Evolutionary conservation across 30 jellyfish, hydroid and myxozoan genomes (phyloP), one percentile per base, ranked within the genome.

Genomic region (Phacellophora camtschatica): DNA sequence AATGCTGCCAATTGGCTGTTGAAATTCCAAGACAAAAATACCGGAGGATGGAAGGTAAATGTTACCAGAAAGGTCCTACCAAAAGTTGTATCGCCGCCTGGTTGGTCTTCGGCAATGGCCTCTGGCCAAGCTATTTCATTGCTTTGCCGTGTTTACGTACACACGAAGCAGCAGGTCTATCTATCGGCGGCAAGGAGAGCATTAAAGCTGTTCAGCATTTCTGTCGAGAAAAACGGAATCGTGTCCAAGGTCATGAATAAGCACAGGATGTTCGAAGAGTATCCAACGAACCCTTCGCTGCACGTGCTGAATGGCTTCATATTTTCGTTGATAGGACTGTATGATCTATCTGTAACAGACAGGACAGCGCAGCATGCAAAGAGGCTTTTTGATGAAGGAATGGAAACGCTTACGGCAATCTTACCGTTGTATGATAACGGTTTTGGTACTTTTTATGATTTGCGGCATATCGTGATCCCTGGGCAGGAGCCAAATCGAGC

Each of bases 121-220:
- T 96, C 90, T 15, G 98, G 98, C 6, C 98, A 92, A 65, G 98
- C 98, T 20, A 92, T 92, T 18, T 92, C 98, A 0, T 62, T 92
- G 43, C 74, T 92, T 20, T 78, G 96, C 56, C 83, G 98, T 11
- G 95, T 71, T 19, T 85, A 69, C 46, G 15, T 63, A 4, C 48
- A 56, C 61, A 92, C 98, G 15, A 81, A 74, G 22, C 66, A 92
- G 19, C 66, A 43, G 7, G 67, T 43, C 25, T 92, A 77, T 57
- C 37, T 92, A 22, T 25, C 59, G 30, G 90, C 98, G 20, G 98
- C 98, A 30, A 18, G 42, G 28, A 42, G 72, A 3, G 98, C 97
- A 15, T 39, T 92, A 49, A 66, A 71, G 29, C 78, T 85, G 25
- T 92, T 85, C 53, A 37, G 58, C 19, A 43, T 53, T 0, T 71